Base-by-base conservation (phyloP, 1,140 invertebrate species). In the Dendroctonus ponderosae region DNA sequence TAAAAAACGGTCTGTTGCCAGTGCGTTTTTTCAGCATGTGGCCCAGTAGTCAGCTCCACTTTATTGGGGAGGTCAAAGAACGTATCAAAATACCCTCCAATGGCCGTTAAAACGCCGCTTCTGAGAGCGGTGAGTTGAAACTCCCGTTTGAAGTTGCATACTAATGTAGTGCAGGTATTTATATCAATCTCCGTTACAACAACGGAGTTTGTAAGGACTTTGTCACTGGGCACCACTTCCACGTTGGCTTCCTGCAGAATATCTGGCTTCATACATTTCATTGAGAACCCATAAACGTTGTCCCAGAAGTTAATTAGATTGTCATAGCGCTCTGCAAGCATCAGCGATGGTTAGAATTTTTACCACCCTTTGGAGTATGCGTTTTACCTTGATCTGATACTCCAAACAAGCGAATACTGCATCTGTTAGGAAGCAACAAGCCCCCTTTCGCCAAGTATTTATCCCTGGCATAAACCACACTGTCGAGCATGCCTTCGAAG, bases 401-500 rank as follows among this genome's bases (percentile, higher is more conserved):
- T 37, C 92, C 97, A 14, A 91, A 83, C 7, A 99, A 81, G 78
- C 89, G 93, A 40, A 99, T 87, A 9, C 89, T 92, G 74, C 94
- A 97, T 72, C 87, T 86, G 81, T 96, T 95, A 12, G 96, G 96
- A 62, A 98, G 82, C 56, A 98, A 84, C 42, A 86, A 73, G 5
- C 89, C 86, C 57, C 87, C 88, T 66, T 85, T 79, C 60, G 85
- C 90, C 12, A 99, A 84, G 84, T 90, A 94, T 70, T 90, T 87
- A 75, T 99, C 92, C 76, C 97, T 85, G 3, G 96, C 97, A 80
- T 88, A 89, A 41, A 99, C 85, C 15, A 96, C 87, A 78, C 91
- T 92, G 76, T 98, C 94, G 41, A 99, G 79, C 97, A 99, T 99
- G 15, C 94, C 96, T 82, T 99, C 97, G 77, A 98, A 98, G 6